Evolutionary conservation across 1,140 invertebrate species (phyloP), one percentile per base, ranked within the genome.

Genomic region (Camponotus pennsylvanicus): DNA sequence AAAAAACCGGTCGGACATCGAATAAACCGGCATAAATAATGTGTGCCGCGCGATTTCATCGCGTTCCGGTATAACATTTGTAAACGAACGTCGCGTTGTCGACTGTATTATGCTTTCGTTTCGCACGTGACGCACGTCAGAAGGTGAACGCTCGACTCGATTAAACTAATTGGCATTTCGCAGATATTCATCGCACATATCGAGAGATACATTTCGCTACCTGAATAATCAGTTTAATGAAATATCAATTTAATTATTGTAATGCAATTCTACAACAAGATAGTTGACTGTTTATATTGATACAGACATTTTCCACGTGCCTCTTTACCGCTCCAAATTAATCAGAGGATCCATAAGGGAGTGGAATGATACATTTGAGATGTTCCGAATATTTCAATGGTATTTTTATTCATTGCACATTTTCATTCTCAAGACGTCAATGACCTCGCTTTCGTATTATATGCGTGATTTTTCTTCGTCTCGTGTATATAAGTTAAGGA

Each of bases 201-300:
- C 21, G 69, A 75, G 79, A 73, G 55, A 73, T 27, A 42, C 7
- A 37, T 40, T 55, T 75, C 13, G 40, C 69, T n/a, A 83, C 75
- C 63, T 61, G 69, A 75, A 49, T 70, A 83, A 83, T 83, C 69
- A 83, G 61, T 83, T 83, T 83, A 83, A 83, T 83, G 69, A 69
- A 37, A 49, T 63, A 75, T 63, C 79, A 52, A 52, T 52, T 52
- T 83, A 83, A 83, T 83, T 73, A 75, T 83, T 83, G 79, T 83
- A 83, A 83, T 83, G 69, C 69, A 63, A 63, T 52, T 80, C 57
- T 69, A 27, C 49, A 34, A 15, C 32, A n/a, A 15, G 27, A n/a
- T 61, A 61, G 37, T 82, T 82, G 32, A 49, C 37, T 61, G n/a
- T 18, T 18, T 61, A 34, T 15, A 18, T 61, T 40, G 45, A 70